Evolutionary conservation across 2,797 vertebrate genomes (phyloP).

Genomic region (Ctenosaura bakeri): DNA sequence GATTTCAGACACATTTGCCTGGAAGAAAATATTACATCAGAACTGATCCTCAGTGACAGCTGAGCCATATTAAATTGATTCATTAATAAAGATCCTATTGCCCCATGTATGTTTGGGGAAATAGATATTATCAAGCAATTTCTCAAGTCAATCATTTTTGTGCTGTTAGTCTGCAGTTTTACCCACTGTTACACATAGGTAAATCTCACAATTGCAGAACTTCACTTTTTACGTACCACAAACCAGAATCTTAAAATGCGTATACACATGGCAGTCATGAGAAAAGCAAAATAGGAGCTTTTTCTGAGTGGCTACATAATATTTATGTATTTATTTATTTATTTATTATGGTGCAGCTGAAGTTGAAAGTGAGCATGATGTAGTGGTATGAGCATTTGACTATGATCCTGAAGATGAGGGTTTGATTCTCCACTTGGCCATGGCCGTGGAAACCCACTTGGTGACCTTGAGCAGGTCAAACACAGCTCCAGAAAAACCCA

Average conservation of each 20-base stretch:
- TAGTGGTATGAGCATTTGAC: too few relatives aligned
- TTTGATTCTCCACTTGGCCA: too few relatives aligned
- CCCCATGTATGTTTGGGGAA: constrained; percentile 13
- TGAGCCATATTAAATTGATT: constrained; percentile 32
- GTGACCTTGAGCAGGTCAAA: too few relatives aligned
- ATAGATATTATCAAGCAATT: constrained; percentile 26
- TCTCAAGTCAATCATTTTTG: constrained; percentile 31
- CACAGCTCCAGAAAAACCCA: too few relatives aligned
- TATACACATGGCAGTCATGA: background rate
- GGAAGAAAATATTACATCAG: constrained; percentile 24
- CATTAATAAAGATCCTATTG: constrained; percentile 44
- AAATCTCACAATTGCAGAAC: background rate
- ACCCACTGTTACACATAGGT: background rate
- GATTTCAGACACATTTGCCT: constrained; percentile 8
- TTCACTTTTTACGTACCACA: background rate
- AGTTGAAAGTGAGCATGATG: too few relatives aligned
- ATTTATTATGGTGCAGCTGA: background rate
- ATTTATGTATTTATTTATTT: background rate
- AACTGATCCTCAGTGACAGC: constrained; percentile 24
- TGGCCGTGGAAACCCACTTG: too few relatives aligned
- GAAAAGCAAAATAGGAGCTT: background rate
- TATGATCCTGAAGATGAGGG: too few relatives aligned
- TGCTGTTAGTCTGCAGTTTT: constrained; percentile 4
- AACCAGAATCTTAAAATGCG: background rate
- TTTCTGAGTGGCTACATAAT: background rate